Evolutionary conservation across 2,888 invertebrate species (phyloP).

Genomic region (Drosophila diplacantha): DNA sequence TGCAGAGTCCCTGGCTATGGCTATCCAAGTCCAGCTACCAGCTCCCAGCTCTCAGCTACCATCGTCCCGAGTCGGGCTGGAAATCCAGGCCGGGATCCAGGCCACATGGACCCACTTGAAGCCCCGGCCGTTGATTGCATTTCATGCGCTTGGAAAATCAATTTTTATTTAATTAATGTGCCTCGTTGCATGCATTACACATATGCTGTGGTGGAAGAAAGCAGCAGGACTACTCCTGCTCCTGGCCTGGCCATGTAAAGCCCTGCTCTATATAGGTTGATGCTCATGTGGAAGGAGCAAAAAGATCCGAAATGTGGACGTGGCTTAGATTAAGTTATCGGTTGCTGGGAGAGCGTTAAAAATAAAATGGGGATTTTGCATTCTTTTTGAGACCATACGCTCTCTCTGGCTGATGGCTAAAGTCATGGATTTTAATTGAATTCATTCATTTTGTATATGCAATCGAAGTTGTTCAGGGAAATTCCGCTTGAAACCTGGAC

Average conservation of each 20-base stretch:
- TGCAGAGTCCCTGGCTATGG: slow-evolving; percentile 1
- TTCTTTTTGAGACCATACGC: not conserved
- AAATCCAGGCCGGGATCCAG: slow-evolving; percentile 38
- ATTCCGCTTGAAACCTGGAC: too few relatives aligned
- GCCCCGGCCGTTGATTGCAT: slow-evolving; percentile 65
- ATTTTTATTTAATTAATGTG: slow-evolving; percentile 70
- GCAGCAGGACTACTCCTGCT: not conserved
- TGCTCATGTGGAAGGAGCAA: not conserved
- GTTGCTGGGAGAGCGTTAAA: not conserved
- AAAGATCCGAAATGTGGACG: not conserved
- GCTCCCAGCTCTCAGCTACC: too few relatives aligned
- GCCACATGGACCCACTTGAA: slow-evolving; percentile 57
- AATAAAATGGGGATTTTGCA: not conserved
- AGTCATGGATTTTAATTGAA: not conserved
- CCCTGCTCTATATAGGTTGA: not conserved
- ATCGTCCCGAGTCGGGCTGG: slow-evolving; percentile 1
- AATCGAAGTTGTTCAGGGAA: not conserved
- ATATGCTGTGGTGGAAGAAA: slow-evolving; percentile 3
- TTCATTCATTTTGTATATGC: not conserved
- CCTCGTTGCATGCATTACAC: slow-evolving; percentile 58
- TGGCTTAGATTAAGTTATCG: slow-evolving; percentile 15
- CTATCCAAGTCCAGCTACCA: slow-evolving; percentile 3
- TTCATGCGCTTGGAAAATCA: slow-evolving; percentile 69
- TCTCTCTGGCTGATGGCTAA: not conserved
- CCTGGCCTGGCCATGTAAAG: not conserved